Percentiles rank a stretch among this genome's conserved stretches.
Evolutionary conservation across 2,888 invertebrate species (phyloP).

Genomic region (Arctia plantaginis): DNA sequence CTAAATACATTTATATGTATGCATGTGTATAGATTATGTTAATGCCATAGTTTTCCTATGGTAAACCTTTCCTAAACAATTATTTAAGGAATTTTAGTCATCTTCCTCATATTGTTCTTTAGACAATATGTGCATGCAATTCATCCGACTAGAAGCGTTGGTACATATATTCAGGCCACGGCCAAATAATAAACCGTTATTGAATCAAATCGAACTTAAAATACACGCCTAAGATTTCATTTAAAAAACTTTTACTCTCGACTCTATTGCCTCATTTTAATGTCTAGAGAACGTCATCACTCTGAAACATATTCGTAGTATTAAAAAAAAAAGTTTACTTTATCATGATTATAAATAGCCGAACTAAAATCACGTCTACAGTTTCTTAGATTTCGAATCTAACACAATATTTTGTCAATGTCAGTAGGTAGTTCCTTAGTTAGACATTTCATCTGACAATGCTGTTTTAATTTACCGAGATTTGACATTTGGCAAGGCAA

Average conservation of each 20-base stretch:
- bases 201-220: slow-evolving; percentile 1
- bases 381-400: slow-evolving; percentile 58
- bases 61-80: too few species aligned
- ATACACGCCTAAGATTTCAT: background rate
- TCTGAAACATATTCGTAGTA: slow-evolving; percentile 56
- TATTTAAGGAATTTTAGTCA: background rate
- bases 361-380: slow-evolving; percentile 59
- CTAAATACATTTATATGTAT: background rate
- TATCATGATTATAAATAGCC: slow-evolving; percentile 80
- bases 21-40: background rate
- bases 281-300: slow-evolving; percentile 57
- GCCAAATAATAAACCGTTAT: slow-evolving; percentile 1
- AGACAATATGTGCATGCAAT: background rate
- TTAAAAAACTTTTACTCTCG: background rate
- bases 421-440: slow-evolving; percentile 44
- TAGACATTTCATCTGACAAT: slow-evolving; percentile 24
- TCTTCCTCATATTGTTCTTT: slow-evolving; percentile 2
- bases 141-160: background rate
- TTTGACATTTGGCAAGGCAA: background rate
- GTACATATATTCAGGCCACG: background rate
- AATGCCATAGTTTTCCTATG: slow-evolving; percentile 7
- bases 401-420: slow-evolving; percentile 41
- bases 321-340: slow-evolving; percentile 61
- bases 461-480: background rate
- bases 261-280: background rate